Percentiles rank a stretch among this genome's conserved stretches.
These are phyloP conservation scores for Drosophila obscura DNA, from an alignment of 1,140 invertebrate genomes.

Conservation along the genomic window DNA sequence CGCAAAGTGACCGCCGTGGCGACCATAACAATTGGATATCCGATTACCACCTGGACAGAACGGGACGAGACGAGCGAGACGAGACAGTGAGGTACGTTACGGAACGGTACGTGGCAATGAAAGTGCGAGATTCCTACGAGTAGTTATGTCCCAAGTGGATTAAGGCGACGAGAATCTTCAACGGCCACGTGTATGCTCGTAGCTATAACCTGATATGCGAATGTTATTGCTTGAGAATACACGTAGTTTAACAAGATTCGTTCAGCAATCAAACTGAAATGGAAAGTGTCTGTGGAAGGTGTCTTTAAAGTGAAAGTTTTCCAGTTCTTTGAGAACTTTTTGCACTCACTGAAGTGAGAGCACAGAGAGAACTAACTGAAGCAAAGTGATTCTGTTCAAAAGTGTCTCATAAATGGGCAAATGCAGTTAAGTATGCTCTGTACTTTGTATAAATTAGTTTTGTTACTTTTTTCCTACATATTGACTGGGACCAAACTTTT, in stretches of 20 bases:
- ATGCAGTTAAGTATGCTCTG: too few species aligned
- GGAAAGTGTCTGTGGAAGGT: not conserved
- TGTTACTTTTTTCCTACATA: too few species aligned
- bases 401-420: too few species aligned
- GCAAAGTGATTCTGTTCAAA: too few species aligned
- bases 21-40: slow-evolving; percentile 8
- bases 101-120: slow-evolving; percentile 1
- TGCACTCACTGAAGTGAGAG: too few species aligned
- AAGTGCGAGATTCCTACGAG: slow-evolving; percentile 13
- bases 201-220: slow-evolving; percentile 95
- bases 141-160: slow-evolving; percentile 10
- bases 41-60: slow-evolving; percentile 6
- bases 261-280: slow-evolving; percentile 47
- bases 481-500: too few species aligned
- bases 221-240: slow-evolving; percentile 99
- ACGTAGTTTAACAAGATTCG: slow-evolving; percentile 92
- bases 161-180: slow-evolving; percentile 85
- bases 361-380: too few species aligned
- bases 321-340: too few species aligned
- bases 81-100: too few species aligned
- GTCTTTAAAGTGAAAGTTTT: too few species aligned
- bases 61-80: too few species aligned
- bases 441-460: too few species aligned
- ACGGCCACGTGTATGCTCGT: slow-evolving; percentile 97
- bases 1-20: slow-evolving; percentile 45